Conservation (phyloP, 2,797 vertebrate species). For the Spinus olivaceus region DNA sequence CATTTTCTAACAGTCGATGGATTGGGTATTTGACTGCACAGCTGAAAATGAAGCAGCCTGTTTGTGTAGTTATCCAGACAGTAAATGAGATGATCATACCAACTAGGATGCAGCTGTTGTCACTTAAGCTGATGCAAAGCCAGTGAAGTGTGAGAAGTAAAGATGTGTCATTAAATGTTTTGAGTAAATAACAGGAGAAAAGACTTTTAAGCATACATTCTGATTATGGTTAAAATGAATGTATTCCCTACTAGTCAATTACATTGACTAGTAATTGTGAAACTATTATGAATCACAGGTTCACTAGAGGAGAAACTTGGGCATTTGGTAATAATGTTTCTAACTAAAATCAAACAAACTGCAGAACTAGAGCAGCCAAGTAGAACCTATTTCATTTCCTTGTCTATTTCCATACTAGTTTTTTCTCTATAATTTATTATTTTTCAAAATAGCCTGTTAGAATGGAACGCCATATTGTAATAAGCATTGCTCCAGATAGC, state of each 20-base stretch:
- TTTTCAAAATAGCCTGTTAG: background rate
- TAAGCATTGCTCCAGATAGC: background rate
- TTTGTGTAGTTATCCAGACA: background rate
- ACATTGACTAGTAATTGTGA: background rate
- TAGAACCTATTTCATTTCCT: background rate
- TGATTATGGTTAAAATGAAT: background rate
- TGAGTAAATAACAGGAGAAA: background rate
- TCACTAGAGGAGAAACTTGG: background rate
- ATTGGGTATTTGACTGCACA: background rate
- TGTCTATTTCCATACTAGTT: background rate
- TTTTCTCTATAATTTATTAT: background rate
- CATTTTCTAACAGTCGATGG: background rate
- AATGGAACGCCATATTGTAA: background rate
- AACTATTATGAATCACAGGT: background rate
- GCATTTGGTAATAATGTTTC: background rate
- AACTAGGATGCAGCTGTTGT: background rate
- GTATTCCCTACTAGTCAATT: background rate
- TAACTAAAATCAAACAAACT: background rate
- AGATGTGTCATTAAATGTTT: background rate
- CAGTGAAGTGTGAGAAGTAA: background rate
- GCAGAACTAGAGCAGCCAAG: background rate
- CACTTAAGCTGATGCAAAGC: background rate
- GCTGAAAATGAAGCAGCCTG: background rate
- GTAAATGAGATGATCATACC: background rate
- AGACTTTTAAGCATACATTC: background rate